Evolutionary conservation across 2,113 vertebrate species (phyloP).

Genomic region (Cyanocitta stelleri): DNA sequence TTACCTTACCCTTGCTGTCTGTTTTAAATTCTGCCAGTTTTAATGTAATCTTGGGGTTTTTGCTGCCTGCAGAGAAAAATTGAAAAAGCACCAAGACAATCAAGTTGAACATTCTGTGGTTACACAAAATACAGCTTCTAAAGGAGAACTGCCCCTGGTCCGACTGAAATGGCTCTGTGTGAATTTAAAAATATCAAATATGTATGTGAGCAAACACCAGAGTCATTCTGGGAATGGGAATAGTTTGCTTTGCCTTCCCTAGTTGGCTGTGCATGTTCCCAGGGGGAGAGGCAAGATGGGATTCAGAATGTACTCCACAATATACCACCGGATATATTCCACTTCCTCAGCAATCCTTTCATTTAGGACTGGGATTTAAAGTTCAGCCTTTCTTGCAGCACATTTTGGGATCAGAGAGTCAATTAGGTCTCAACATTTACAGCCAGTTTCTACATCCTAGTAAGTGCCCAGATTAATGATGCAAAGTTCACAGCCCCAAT

Average conservation of each 20-base stretch:
- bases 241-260: not conserved
- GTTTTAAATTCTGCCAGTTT: constrained; percentile 90
- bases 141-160: not conserved
- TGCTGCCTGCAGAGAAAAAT: constrained; percentile 80
- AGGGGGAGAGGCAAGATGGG: not conserved
- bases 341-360: not conserved
- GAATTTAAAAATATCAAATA: not conserved
- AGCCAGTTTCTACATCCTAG: not conserved
- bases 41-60: constrained; percentile 91
- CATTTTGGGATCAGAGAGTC: not conserved
- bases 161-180: not conserved
- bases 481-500: not conserved
- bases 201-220: not conserved
- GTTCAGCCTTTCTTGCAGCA: not conserved
- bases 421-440: not conserved
- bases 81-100: not conserved
- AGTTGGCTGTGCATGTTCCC: not conserved
- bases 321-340: not conserved
- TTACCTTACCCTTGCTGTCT: constrained; percentile 86
- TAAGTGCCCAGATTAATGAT: not conserved
- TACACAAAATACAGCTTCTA: not conserved
- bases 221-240: not conserved
- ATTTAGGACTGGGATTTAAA: not conserved
- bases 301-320: not conserved
- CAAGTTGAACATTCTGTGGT: not conserved